Conservation (phyloP, 2,113 vertebrate species). For the Mirounga angustirostris region DNA sequence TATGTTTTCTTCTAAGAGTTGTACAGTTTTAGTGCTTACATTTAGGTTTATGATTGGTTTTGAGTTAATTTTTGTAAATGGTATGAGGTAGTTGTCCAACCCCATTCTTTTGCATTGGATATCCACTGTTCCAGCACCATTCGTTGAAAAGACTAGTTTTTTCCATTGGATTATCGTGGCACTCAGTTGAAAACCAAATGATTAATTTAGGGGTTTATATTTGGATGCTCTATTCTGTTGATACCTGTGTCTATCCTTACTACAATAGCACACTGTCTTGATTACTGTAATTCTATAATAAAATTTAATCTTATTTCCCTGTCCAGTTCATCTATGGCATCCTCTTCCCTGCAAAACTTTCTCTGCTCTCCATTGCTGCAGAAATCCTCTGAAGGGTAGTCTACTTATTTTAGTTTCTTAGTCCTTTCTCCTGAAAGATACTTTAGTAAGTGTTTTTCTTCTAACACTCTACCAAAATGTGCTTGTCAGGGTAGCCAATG, state of each 20-base stretch:
- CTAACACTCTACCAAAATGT: not conserved
- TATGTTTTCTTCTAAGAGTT: not conserved
- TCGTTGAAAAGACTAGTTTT: not conserved
- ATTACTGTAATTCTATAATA: not conserved
- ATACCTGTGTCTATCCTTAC: not conserved
- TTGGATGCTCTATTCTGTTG: not conserved
- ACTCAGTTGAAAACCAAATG: not conserved
- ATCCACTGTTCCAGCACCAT: not conserved
- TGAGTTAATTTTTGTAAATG: not conserved
- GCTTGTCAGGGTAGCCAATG: not conserved
- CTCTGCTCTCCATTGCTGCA: not conserved
- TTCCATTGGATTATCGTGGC: not conserved
- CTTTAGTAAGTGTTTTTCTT: not conserved
- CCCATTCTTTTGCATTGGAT: conserved; percentile 8
- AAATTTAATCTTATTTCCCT: not conserved
- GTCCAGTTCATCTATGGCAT: not conserved
- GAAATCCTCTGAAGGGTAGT: not conserved
- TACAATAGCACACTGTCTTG: not conserved
- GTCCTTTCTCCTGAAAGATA: not conserved
- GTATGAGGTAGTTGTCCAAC: not conserved
- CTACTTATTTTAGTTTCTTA: not conserved
- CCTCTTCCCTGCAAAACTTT: not conserved
- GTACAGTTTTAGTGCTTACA: not conserved
- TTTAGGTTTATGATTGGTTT: not conserved
- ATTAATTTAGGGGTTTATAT: not conserved